These are phyloP conservation scores for Microchirus variegatus DNA, from an alignment of 2,797 vertebrate species.

Conservation along the genomic window DNA sequence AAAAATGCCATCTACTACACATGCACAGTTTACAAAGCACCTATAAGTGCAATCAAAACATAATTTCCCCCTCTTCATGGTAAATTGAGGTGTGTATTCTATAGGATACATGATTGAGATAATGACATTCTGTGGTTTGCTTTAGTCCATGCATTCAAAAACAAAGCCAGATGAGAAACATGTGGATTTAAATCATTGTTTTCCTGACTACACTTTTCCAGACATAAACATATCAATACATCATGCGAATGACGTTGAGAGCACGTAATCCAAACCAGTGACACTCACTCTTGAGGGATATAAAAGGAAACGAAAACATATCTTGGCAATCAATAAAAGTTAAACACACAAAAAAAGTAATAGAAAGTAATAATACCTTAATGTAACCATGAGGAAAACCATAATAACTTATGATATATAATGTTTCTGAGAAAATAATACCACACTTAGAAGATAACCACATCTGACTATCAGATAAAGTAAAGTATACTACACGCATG, in stretches of 20 bases:
- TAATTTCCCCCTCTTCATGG: constrained; percentile 38
- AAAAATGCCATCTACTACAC: constrained; percentile 26
- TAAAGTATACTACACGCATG: too few relatives aligned
- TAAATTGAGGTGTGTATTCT: constrained; percentile 39
- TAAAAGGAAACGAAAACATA: constrained; percentile 7
- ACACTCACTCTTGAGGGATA: constrained; percentile 1
- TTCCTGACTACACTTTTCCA: constrained; percentile 45
- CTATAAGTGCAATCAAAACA: constrained; percentile 59
- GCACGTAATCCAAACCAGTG: constrained; percentile 43
- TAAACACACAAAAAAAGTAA: background rate
- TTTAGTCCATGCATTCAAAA: constrained; percentile 40
- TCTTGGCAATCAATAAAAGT: constrained; percentile 9
- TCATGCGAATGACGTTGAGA: constrained; percentile 16
- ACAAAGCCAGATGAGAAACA: constrained; percentile 55
- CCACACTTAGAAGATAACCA: background rate
- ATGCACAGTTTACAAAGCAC: constrained; percentile 24
- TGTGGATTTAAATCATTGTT: constrained; percentile 42
- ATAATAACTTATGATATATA: background rate
- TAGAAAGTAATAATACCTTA: background rate
- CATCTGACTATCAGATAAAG: too few relatives aligned
- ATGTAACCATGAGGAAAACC: constrained; percentile 10
- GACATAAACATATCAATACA: constrained; percentile 11
- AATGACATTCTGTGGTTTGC: constrained; percentile 59
- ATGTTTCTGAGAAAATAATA: background rate
- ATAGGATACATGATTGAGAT: constrained; percentile 44